Evolutionary conservation across 2,797 vertebrate genomes (phyloP).

Genomic region (Halcyon chelicuti): DNA sequence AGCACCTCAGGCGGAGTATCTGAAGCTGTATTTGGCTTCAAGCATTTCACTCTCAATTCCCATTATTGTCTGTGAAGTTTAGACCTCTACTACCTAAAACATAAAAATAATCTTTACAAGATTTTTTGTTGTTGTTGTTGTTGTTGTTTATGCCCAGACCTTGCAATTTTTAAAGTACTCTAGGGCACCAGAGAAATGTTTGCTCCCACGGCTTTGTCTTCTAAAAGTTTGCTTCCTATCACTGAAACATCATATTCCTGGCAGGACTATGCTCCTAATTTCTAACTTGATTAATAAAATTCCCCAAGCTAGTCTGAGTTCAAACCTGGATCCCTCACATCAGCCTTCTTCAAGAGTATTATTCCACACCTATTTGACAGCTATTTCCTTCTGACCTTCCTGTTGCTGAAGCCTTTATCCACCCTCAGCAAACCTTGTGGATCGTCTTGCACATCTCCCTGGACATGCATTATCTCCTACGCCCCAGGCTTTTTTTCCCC

Average conservation of each 20-base stretch:
- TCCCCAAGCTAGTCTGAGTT: neutral
- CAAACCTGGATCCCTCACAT: neutral
- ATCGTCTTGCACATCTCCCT: constrained; percentile 3
- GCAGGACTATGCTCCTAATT: neutral
- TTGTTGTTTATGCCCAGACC: neutral
- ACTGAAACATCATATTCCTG: neutral
- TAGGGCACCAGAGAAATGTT: neutral
- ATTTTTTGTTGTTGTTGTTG: too few relatives aligned
- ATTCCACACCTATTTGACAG: constrained; percentile 18
- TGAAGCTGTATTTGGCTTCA: neutral
- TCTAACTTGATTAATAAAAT: neutral
- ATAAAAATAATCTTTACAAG: neutral
- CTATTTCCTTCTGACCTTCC: constrained; percentile 43
- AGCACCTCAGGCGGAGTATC: neutral
- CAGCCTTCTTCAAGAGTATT: neutral
- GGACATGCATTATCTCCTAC: neutral
- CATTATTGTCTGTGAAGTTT: neutral
- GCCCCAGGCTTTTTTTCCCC: neutral
- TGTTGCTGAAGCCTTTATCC: constrained; percentile 5
- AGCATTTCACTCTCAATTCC: neutral
- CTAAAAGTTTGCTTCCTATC: neutral
- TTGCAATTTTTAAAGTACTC: neutral
- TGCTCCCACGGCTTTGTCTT: neutral
- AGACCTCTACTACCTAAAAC: neutral
- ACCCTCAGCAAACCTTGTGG: neutral